Conservation (phyloP, 2,888 invertebrate species). For the Leptarthrus brevirostris region DNA sequence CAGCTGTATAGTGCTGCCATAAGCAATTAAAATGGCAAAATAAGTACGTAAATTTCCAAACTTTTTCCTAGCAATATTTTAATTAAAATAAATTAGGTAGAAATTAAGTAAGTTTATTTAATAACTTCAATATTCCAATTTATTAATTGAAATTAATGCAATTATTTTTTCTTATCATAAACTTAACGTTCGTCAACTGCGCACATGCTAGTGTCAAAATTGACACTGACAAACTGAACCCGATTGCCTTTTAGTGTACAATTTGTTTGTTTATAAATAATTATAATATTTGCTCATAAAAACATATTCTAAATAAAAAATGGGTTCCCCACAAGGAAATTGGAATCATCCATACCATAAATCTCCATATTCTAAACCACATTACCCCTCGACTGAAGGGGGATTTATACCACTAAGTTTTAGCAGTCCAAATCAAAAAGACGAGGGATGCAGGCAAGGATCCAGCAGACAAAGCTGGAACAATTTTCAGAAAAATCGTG, state of each 20-base stretch:
- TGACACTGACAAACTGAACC: neutral
- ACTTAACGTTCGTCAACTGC: too few species aligned
- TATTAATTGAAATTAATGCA: too few species aligned
- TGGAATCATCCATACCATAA: slow-evolving; percentile 8
- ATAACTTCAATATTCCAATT: too few species aligned
- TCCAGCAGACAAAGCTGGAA: slow-evolving; percentile 3
- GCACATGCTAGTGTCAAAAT: neutral
- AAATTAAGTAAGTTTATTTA: too few species aligned
- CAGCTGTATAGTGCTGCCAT: too few species aligned
- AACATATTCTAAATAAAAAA: neutral
- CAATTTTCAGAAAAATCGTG: neutral
- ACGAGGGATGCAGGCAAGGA: neutral
- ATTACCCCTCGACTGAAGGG: slow-evolving; percentile 57
- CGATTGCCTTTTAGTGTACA: too few species aligned
- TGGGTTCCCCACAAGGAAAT: neutral
- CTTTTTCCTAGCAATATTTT: too few species aligned
- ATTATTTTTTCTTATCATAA: too few species aligned
- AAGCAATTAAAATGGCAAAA: too few species aligned
- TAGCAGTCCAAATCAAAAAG: slow-evolving; percentile 55
- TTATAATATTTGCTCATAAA: neutral
- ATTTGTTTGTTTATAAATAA: slow-evolving; percentile 32
- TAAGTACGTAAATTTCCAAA: too few species aligned
- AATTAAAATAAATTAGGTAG: too few species aligned
- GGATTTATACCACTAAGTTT: slow-evolving; percentile 61
- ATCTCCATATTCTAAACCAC: slow-evolving; percentile 47